Evolutionary conservation across 2,888 invertebrate species (phyloP).

Genomic region (Branchellion lobata): DNA sequence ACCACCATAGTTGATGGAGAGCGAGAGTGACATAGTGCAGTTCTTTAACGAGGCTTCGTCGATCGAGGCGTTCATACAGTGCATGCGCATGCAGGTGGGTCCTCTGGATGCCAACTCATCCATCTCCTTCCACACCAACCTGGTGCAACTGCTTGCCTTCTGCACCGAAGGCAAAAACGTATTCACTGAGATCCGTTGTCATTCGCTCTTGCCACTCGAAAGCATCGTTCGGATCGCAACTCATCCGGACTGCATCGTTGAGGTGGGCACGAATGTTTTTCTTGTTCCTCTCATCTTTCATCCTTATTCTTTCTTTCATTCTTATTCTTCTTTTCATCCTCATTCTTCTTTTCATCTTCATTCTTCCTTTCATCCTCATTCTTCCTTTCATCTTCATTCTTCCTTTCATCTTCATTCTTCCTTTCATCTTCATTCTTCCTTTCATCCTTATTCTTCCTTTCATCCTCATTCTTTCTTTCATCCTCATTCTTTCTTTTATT

Average conservation of each 20-base stretch:
- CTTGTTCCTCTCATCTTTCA: too few relatives aligned
- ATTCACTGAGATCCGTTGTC: constrained; percentile 39
- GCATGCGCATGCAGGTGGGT: constrained; percentile 25
- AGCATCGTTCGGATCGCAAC: constrained; percentile 27
- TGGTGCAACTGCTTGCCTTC: constrained; percentile 31
- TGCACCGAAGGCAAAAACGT: constrained; percentile 42
- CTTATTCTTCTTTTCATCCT: too few relatives aligned
- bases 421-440: too few relatives aligned
- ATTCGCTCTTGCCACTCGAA: constrained; percentile 35
- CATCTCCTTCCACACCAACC: constrained; percentile 24
- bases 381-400: too few relatives aligned
- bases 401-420: too few relatives aligned
- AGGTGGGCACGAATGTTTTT: too few relatives aligned
- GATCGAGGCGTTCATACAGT: constrained; percentile 19
- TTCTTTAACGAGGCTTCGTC: constrained; percentile 24
- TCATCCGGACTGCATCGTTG: constrained; percentile 37
- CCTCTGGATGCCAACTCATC: constrained; percentile 17
- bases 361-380: too few relatives aligned
- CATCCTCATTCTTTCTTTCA: too few relatives aligned
- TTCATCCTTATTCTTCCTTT: too few relatives aligned
- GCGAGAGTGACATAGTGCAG: constrained; percentile 30
- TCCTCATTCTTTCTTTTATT: too few relatives aligned
- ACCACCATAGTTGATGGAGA: constrained; percentile 33
- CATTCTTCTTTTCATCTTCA: too few relatives aligned
- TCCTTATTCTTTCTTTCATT: too few relatives aligned